These are phyloP conservation scores for Hemicentrotus pulcherrimus DNA, from an alignment of 35 echinoderm and acorn worm genomes.

Conservation along the genomic window DNA sequence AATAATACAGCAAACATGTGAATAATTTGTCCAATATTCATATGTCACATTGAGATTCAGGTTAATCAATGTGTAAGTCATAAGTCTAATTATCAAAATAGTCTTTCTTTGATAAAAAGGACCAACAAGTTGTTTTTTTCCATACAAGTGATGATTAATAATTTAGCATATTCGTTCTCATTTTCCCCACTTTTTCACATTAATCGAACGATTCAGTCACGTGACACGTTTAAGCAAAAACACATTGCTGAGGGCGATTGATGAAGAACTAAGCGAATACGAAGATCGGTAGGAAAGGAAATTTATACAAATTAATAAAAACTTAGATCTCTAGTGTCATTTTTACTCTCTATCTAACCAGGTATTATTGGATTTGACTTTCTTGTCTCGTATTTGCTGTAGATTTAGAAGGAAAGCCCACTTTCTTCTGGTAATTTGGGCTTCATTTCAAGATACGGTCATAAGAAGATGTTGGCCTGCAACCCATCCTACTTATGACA, in stretches of 20 bases:
- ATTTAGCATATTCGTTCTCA: neutral
- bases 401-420: neutral
- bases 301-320: neutral
- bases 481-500: no score
- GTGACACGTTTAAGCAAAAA: neutral
- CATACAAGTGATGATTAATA: no score
- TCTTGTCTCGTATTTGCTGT: neutral
- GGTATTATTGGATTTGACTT: neutral
- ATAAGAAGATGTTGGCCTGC: no score
- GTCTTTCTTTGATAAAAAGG: no score
- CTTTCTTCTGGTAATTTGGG: neutral
- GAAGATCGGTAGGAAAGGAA: conserved; percentile 25
- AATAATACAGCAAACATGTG: no score
- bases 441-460: no score
- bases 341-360: neutral
- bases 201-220: conserved; percentile 20
- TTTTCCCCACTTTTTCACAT: neutral
- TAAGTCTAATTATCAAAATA: no score
- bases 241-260: conserved; percentile 23
- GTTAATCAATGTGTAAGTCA: no score
- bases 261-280: neutral
- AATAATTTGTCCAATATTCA: no score
- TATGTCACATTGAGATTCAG: no score
- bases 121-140: no score
- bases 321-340: neutral